Base-by-base conservation (phyloP, 2,113 vertebrate species). In the Bufo bufo region DNA sequence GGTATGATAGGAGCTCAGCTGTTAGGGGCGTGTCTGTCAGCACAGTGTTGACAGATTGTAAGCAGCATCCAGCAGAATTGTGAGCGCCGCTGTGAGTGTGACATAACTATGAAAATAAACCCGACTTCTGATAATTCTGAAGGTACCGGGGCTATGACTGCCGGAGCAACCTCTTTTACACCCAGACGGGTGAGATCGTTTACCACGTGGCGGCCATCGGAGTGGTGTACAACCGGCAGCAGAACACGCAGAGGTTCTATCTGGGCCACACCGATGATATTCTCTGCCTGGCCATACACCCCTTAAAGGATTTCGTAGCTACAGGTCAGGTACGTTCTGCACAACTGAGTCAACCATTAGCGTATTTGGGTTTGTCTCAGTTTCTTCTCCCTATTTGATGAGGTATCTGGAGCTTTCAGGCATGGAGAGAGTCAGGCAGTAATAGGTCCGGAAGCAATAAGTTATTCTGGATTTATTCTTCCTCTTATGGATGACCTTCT, bases 81-180 rank as follows among this genome's bases (percentile, higher is more conserved):
- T 66, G n/a, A 66, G 65, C 8, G 19, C 61, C 20, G 61, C 66
- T 71, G 4, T 71, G 23, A 43, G 66, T 45, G 33, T 45, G 23
- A 82, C 4, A 17, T 16, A 59, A 20, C 33, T 33, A 43, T 6
- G 6, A 17, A 82, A 7, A 43, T 58, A 59, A 10, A 43, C n/a
- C 7, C 16, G 8, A 11, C 49, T 50, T 47, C 75, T 91, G 92
- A 2, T 89, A 84, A 90, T 86, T 3, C 10, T 50, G 91, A 90
- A 99, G 98, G 92, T 99, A 99, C 95, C 96, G 98, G 91, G 98
- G 97, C 72, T 98, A 97, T 65, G 98, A 99, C 93, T 99, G 98
- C 90, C 96, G 98, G 23, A 99, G 97, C 94, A 99, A 99, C 92
- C 94, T 99, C 49, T 99, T 99, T 92, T 99, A 99, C 91, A 99